These are phyloP conservation scores for Drosophila melanocephala DNA, from an alignment of 2,888 invertebrate species.

Conservation along the genomic window DNA sequence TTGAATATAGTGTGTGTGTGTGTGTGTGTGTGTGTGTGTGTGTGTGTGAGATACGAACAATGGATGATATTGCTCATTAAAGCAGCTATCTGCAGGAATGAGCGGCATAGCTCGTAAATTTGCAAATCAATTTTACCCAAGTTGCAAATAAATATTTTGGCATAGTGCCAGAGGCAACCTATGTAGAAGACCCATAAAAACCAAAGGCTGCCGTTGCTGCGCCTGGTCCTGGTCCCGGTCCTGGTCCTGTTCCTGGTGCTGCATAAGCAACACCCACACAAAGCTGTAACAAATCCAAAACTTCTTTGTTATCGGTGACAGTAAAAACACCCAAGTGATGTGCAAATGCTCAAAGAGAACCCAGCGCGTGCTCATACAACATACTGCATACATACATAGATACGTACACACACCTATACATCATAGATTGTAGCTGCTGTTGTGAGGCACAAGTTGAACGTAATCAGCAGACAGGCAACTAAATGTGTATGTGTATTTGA, in stretches of 20 bases:
- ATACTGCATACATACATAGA: background rate
- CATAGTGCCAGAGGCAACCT: constrained; percentile 29
- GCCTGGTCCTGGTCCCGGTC: background rate
- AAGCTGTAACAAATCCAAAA: constrained; percentile 17
- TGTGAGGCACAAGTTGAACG: constrained; percentile 23
- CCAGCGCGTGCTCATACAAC: constrained; percentile 13
- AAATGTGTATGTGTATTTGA: background rate
- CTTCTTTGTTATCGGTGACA: constrained; percentile 47
- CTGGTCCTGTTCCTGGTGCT: background rate
- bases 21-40: background rate
- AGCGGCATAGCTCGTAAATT: constrained; percentile 39
- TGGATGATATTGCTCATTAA: constrained; percentile 4
- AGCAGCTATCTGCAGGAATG: constrained; percentile 19
- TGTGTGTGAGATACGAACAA: background rate
- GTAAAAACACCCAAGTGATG: constrained; percentile 51
- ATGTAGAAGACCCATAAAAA: constrained; percentile 3
- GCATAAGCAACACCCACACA: constrained; percentile 7
- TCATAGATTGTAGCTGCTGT: constrained; percentile 6
- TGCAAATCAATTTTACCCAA: constrained; percentile 66
- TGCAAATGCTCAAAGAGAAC: constrained; percentile 33
- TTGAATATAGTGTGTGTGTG: background rate
- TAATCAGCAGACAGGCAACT: constrained; percentile 22
- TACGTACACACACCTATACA: background rate
- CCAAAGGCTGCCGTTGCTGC: background rate
- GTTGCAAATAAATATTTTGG: constrained; percentile 57